Evolutionary conservation across 2,888 invertebrate species (phyloP).

Genomic region (Cosmorhoe ocellata): DNA sequence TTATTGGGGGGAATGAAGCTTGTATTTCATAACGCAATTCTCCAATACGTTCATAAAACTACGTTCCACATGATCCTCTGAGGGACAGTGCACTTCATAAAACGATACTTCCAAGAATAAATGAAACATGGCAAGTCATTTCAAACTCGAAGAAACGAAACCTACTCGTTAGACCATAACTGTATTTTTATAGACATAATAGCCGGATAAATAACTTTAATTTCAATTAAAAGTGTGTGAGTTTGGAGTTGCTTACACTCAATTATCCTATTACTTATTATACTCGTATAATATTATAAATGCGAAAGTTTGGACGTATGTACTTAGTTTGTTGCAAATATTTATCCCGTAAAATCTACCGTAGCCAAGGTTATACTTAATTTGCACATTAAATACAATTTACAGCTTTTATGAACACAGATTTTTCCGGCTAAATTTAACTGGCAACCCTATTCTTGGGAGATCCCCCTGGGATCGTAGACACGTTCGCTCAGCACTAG

Average conservation of each 20-base stretch:
- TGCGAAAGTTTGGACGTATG: too few species aligned
- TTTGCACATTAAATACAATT: too few species aligned
- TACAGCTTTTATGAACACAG: too few species aligned
- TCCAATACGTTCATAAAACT: conserved; percentile 14
- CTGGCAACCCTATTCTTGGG: conserved; percentile 39
- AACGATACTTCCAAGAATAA: conserved; percentile 44
- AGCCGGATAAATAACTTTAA: conserved; percentile 1
- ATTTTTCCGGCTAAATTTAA: conserved; percentile 2
- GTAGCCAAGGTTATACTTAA: too few species aligned
- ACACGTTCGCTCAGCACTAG: conserved; percentile 70
- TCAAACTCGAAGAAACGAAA: conserved; percentile 57
- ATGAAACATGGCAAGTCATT: conserved; percentile 57
- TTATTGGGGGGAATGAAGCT: too few species aligned
- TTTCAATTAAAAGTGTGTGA: too few species aligned
- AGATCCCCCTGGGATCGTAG: conserved; percentile 58
- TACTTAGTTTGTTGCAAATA: too few species aligned
- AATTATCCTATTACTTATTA: too few species aligned
- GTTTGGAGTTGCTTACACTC: too few species aligned
- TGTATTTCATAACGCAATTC: not conserved
- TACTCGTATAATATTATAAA: too few species aligned
- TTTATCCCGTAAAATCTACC: too few species aligned
- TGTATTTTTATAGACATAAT: not conserved
- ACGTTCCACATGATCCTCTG: conserved; percentile 28
- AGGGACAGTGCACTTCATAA: conserved; percentile 29
- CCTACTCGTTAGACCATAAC: conserved; percentile 47